These are phyloP conservation scores for Syngnathus floridae DNA, from an alignment of 2,113 vertebrate species.

Conservation along the genomic window DNA sequence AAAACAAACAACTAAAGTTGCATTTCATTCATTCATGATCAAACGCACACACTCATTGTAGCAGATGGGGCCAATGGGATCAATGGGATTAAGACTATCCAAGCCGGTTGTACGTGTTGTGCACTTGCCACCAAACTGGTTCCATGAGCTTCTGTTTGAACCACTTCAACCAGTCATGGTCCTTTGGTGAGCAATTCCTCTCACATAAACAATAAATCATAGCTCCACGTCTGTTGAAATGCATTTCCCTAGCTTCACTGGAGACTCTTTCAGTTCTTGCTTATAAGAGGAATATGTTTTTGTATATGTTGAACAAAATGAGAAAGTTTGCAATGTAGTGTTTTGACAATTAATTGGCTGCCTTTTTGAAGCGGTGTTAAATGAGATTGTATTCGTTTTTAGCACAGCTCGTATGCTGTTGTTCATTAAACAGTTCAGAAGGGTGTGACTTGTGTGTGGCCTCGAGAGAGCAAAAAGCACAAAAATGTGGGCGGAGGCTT, in stretches of 20 bases:
- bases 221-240: too few species aligned
- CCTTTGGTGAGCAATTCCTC: not conserved
- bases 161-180: not conserved
- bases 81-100: not conserved
- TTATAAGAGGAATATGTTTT: not conserved
- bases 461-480: not conserved
- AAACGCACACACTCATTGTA: not conserved
- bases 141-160: not conserved
- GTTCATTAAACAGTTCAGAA: not conserved
- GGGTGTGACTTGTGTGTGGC: not conserved
- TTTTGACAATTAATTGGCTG: too few species aligned
- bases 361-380: too few species aligned
- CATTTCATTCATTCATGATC: not conserved
- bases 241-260: too few species aligned
- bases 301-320: too few species aligned
- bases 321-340: too few species aligned
- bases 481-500: slow-evolving; percentile 1
- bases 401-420: not conserved
- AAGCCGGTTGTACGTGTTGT: not conserved
- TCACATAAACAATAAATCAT: not conserved
- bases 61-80: not conserved
- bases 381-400: not conserved
- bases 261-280: not conserved
- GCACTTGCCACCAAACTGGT: not conserved
- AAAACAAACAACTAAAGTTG: too few species aligned